Evolutionary conservation across 1,140 invertebrate genomes (phyloP).

Genomic region (Pachyrhynchus sulphureomaculatus): DNA sequence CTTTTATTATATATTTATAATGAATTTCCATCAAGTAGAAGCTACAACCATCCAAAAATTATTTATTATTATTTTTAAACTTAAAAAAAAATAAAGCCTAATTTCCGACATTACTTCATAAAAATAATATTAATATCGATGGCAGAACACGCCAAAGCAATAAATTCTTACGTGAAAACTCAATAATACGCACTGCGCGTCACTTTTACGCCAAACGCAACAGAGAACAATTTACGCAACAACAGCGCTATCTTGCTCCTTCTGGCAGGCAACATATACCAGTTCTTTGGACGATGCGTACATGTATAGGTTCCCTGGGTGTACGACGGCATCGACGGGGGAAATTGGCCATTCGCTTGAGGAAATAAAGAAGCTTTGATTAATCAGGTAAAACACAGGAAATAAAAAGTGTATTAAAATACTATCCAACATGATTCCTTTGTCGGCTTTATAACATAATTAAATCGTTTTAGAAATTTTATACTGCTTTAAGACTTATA

Average conservation of each 20-base stretch:
- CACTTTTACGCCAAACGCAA: constrained; percentile 22
- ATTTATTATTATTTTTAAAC: too few relatives aligned
- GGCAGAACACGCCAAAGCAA: too few relatives aligned
- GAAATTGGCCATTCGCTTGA: constrained; percentile 81
- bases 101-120: too few relatives aligned
- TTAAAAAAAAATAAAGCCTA: too few relatives aligned
- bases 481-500: too few relatives aligned
- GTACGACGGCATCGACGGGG: constrained; percentile 74
- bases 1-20: too few relatives aligned
- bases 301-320: constrained; percentile 88
- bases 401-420: neutral
- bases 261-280: constrained; percentile 28
- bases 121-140: too few relatives aligned
- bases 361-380: constrained; percentile 55
- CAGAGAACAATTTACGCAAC: constrained; percentile 36
- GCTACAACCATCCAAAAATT: too few relatives aligned
- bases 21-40: too few relatives aligned
- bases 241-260: neutral
- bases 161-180: constrained; percentile 11
- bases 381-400: constrained; percentile 20
- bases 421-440: neutral
- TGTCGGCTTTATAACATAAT: too few relatives aligned
- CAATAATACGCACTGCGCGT: constrained; percentile 7
- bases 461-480: too few relatives aligned
- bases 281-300: constrained; percentile 61